Conservation (phyloP, 2,797 vertebrate species). For the Bothrops alternatus region DNA sequence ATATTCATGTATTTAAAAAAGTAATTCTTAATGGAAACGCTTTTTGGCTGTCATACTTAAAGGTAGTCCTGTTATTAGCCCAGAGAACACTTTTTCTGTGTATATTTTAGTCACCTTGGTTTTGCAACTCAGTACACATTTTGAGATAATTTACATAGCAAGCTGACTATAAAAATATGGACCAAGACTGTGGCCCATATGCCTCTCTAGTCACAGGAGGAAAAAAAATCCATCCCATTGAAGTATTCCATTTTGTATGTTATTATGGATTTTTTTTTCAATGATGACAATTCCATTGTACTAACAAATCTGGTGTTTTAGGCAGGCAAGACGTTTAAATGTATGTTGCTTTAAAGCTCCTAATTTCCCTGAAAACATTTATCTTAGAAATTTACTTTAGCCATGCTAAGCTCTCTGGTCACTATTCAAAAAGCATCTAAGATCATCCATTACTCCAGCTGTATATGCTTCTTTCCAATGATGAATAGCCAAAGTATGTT, state of each 20-base stretch:
- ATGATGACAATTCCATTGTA: neutral
- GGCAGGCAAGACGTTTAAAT: neutral
- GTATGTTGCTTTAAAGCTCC: neutral
- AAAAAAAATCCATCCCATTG: neutral
- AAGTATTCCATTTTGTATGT: neutral
- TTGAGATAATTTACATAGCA: constrained; percentile 11
- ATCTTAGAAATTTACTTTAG: neutral
- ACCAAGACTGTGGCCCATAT: constrained; percentile 18
- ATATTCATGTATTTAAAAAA: constrained; percentile 54
- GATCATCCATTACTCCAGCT: neutral
- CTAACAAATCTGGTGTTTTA: neutral
- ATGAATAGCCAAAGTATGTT: neutral
- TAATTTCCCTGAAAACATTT: neutral
- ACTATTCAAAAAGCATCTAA: neutral
- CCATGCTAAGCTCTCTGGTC: neutral
- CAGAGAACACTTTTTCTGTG: neutral
- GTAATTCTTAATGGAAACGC: constrained; percentile 45
- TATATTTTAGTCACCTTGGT: neutral
- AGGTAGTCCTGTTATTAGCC: neutral
- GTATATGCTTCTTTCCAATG: too few species aligned
- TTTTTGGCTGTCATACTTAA: neutral
- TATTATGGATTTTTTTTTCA: neutral
- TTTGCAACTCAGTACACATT: constrained; percentile 58
- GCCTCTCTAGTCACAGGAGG: neutral
- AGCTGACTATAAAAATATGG: constrained; percentile 39